Conservation (phyloP, 2,888 invertebrate species). For the Falcaria lacertinaria region DNA sequence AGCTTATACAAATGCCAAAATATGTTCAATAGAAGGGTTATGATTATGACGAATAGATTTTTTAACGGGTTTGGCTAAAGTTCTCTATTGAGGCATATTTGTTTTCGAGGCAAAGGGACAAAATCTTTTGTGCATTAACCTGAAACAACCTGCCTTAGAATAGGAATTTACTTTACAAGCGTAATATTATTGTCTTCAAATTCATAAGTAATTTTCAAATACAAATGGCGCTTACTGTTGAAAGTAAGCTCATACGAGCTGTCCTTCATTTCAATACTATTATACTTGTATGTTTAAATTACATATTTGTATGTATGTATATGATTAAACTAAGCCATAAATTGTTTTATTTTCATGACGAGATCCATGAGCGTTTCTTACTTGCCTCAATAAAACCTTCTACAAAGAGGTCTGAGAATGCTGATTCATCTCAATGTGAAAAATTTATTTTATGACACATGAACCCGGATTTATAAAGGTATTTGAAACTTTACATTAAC, state of each 20-base stretch:
- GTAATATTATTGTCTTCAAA: neutral
- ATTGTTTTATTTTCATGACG: too few relatives aligned
- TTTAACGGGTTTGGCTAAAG: neutral
- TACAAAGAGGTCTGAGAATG: neutral
- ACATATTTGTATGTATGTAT: too few relatives aligned
- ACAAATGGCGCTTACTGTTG: too few relatives aligned
- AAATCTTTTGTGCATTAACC: neutral
- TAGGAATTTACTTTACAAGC: neutral
- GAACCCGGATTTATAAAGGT: slow-evolving; percentile 9
- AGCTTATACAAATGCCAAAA: neutral
- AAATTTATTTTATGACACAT: slow-evolving; percentile 14
- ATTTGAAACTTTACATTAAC: slow-evolving; percentile 26
- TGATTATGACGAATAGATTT: neutral
- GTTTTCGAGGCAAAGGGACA: neutral
- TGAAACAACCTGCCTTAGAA: neutral
- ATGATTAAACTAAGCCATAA: too few relatives aligned
- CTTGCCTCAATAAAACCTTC: neutral
- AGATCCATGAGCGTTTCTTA: too few relatives aligned
- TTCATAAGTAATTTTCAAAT: too few relatives aligned
- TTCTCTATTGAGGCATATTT: neutral
- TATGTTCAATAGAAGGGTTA: neutral
- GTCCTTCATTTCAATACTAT: too few relatives aligned
- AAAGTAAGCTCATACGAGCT: too few relatives aligned
- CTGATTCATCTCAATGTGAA: neutral
- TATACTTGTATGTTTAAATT: too few relatives aligned